Evolutionary conservation across 2,113 vertebrate genomes (phyloP).

Genomic region (Oncorhynchus masou): DNA sequence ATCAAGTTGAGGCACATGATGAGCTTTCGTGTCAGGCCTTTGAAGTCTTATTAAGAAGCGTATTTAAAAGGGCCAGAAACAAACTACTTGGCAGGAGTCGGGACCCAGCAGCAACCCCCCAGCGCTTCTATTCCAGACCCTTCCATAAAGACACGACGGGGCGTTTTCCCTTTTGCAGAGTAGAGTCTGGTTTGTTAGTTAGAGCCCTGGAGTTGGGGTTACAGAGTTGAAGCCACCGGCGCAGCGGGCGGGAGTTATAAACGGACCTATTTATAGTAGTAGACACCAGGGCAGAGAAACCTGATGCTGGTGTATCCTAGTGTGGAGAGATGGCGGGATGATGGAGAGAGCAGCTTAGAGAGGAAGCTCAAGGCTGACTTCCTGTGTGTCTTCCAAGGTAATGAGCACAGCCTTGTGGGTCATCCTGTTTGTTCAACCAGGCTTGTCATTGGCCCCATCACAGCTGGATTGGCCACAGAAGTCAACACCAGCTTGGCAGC

Average conservation of each 20-base stretch:
- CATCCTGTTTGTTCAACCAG: constrained; percentile 49
- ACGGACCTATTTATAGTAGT: constrained; percentile 62
- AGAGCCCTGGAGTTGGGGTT: constrained; percentile 22
- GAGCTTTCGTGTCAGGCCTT: constrained; percentile 4
- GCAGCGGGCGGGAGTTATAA: constrained; percentile 49
- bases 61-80: constrained; percentile 46
- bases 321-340: constrained; percentile 26
- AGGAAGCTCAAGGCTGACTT: constrained; percentile 46
- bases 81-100: constrained; percentile 31
- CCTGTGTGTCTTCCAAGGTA: constrained; percentile 45
- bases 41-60: constrained; percentile 8
- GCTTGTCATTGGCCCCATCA: not conserved
- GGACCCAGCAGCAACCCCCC: constrained; percentile 16
- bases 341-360: constrained; percentile 10
- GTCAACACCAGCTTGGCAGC: constrained; percentile 2
- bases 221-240: constrained; percentile 55
- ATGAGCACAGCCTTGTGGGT: not conserved
- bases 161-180: not conserved
- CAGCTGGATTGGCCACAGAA: constrained; percentile 15
- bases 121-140: constrained; percentile 30
- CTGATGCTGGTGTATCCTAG: constrained; percentile 61
- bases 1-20: constrained; percentile 11
- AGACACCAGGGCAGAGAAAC: constrained; percentile 50
- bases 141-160: constrained; percentile 24
- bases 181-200: constrained; percentile 18